Conservation (phyloP, 2,797 vertebrate species). For the Squalus acanthias region DNA sequence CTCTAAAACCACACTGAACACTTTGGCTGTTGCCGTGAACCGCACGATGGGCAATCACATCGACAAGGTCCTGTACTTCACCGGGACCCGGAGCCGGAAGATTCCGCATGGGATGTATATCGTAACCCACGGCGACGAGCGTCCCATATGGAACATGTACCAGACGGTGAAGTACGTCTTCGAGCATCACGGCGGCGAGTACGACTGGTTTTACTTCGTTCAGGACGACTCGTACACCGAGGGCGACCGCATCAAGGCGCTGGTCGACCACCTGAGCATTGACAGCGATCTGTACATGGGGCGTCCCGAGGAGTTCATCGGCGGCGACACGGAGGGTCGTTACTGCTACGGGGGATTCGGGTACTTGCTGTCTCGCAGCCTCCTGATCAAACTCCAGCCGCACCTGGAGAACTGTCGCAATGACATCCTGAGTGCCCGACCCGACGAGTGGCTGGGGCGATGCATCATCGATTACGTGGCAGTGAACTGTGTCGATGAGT, state of each 20-base stretch:
- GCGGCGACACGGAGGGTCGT: constrained; percentile 71
- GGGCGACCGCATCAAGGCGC: constrained; percentile 70
- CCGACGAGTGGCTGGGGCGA: constrained; percentile 92
- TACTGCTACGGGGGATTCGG: constrained; percentile 89
- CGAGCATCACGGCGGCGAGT: constrained; percentile 78
- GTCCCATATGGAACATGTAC: constrained; percentile 90
- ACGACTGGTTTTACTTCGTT: constrained; percentile 92
- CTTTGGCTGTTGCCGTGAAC: constrained; percentile 84
- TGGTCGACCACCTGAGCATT: constrained; percentile 82
- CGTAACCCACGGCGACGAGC: constrained; percentile 81
- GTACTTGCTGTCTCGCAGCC: constrained; percentile 77
- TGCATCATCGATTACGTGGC: constrained; percentile 85
- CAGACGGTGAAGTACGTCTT: constrained; percentile 80
- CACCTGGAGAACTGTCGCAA: constrained; percentile 88
- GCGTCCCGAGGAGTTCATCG: constrained; percentile 80
- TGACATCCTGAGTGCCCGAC: constrained; percentile 81
- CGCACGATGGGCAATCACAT: constrained; percentile 84
- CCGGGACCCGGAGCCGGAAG: constrained; percentile 74
- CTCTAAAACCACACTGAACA: constrained; percentile 80
- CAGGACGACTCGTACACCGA: constrained; percentile 86
- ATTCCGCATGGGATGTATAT: constrained; percentile 86
- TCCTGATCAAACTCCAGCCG: constrained; percentile 79
- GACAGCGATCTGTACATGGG: constrained; percentile 87
- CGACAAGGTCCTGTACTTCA: constrained; percentile 86
- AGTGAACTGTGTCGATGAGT: constrained; percentile 72